These are phyloP conservation scores for Baccha elongata DNA, from an alignment of 2,888 invertebrate species.

Conservation along the genomic window DNA sequence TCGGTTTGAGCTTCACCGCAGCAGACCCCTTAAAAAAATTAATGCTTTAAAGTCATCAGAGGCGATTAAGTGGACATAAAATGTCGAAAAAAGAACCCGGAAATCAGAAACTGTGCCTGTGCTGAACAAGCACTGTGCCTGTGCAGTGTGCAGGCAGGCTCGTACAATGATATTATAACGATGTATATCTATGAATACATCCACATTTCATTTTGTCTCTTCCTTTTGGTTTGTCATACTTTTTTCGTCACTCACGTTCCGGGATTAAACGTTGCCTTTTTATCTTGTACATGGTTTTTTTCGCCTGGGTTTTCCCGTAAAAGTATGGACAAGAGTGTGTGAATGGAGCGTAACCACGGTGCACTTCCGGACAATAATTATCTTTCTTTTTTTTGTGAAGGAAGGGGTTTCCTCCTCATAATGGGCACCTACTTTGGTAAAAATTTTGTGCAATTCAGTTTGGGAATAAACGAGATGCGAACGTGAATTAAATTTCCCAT, in stretches of 20 bases:
- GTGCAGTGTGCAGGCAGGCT: slow-evolving; percentile 44
- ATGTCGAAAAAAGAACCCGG: slow-evolving; percentile 30
- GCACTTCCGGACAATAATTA: slow-evolving; percentile 55
- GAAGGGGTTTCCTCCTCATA: not conserved
- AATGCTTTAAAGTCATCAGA: slow-evolving; percentile 64
- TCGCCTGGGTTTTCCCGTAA: slow-evolving; percentile 9
- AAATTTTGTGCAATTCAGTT: slow-evolving; percentile 42
- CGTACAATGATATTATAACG: slow-evolving; percentile 49
- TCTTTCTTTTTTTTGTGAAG: not conserved
- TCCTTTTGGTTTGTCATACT: slow-evolving; percentile 17
- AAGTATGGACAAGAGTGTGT: not conserved
- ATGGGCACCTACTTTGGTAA: slow-evolving; percentile 9
- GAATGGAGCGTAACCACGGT: slow-evolving; percentile 22
- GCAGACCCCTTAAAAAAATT: slow-evolving; percentile 23
- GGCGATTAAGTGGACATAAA: slow-evolving; percentile 70
- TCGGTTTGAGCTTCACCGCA: slow-evolving; percentile 17
- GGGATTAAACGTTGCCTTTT: slow-evolving; percentile 60
- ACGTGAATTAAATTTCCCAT: slow-evolving; percentile 39
- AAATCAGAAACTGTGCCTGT: not conserved
- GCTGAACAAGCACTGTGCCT: not conserved
- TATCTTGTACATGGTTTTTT: slow-evolving; percentile 50
- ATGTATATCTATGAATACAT: no score
- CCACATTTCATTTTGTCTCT: slow-evolving; percentile 12
- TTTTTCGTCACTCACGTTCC: slow-evolving; percentile 39
- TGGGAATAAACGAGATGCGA: slow-evolving; percentile 37